Conservation (phyloP, 2,888 invertebrate genomes). For the Napeogenes inachia region DNA sequence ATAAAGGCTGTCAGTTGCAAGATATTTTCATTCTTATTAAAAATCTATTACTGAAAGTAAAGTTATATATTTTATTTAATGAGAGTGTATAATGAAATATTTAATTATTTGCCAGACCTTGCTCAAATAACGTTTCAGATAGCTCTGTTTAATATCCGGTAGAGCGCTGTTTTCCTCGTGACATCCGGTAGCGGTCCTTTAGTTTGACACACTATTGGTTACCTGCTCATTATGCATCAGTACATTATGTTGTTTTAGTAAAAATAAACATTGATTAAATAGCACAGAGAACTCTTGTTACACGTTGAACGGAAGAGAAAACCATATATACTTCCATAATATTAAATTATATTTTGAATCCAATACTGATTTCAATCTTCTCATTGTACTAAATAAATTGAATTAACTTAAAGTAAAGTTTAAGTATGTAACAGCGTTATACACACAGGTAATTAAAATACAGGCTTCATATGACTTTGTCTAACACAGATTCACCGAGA, state of each 20-base stretch:
- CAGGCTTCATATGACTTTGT: slow-evolving; percentile 19
- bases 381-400: not conserved
- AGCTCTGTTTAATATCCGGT: slow-evolving; percentile 49
- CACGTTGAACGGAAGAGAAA: too few relatives aligned
- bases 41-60: not conserved
- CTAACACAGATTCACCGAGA: slow-evolving; percentile 25
- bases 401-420: not conserved
- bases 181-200: slow-evolving; percentile 37
- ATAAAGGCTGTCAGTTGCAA: slow-evolving; percentile 3
- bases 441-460: slow-evolving; percentile 17
- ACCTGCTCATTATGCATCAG: too few relatives aligned
- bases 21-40: not conserved
- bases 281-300: too few relatives aligned
- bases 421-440: not conserved
- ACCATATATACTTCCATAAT: too few relatives aligned
- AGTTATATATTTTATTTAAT: not conserved
- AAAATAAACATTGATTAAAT: too few relatives aligned
- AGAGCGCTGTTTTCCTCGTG: slow-evolving; percentile 40
- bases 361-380: not conserved
- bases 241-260: too few relatives aligned
- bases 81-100: not conserved
- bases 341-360: not conserved
- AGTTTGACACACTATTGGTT: too few relatives aligned
- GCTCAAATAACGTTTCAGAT: slow-evolving; percentile 36
- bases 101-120: slow-evolving; percentile 28